Percentiles rank a stretch among this genome's conserved stretches.
These are phyloP conservation scores for Heliocidaris tuberculata DNA, from an alignment of 35 echinoderm and acorn worm genomes.

Conservation along the genomic window DNA sequence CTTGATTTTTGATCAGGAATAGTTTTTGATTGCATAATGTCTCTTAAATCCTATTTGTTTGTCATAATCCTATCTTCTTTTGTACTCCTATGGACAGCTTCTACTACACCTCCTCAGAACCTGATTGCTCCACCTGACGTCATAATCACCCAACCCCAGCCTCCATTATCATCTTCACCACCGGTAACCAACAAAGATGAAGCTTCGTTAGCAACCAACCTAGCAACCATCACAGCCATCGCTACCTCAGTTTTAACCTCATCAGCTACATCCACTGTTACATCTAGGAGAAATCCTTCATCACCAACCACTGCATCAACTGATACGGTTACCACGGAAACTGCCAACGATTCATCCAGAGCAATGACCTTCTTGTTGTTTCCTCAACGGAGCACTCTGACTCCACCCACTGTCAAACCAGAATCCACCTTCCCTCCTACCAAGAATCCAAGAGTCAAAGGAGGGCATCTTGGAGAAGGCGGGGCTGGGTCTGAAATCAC, in stretches of 20 bases:
- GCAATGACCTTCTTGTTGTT: constrained; percentile 11
- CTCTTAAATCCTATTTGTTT: too few relatives aligned
- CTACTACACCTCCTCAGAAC: background rate
- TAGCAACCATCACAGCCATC: background rate
- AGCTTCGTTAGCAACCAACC: background rate
- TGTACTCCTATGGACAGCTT: background rate
- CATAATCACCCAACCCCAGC: background rate
- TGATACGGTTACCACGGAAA: background rate
- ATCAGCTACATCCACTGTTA: background rate
- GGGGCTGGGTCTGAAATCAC: background rate
- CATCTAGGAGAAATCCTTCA: background rate
- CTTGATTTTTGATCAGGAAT: too few relatives aligned
- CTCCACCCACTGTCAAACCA: background rate
- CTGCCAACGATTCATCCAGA: background rate
- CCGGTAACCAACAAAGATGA: background rate
- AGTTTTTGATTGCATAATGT: too few relatives aligned
- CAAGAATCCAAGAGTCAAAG: background rate
- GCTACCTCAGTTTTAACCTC: background rate
- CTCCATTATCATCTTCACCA: background rate
- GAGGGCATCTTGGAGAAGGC: constrained; percentile 24
- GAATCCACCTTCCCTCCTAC: background rate
- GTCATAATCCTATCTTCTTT: too few relatives aligned
- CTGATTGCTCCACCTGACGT: background rate
- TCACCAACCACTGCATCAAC: background rate
- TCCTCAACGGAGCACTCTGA: background rate